Evolutionary conservation across 2,113 vertebrate species (phyloP), one percentile per base, ranked within the genome.

Genomic region (Psettodes erumei): DNA sequence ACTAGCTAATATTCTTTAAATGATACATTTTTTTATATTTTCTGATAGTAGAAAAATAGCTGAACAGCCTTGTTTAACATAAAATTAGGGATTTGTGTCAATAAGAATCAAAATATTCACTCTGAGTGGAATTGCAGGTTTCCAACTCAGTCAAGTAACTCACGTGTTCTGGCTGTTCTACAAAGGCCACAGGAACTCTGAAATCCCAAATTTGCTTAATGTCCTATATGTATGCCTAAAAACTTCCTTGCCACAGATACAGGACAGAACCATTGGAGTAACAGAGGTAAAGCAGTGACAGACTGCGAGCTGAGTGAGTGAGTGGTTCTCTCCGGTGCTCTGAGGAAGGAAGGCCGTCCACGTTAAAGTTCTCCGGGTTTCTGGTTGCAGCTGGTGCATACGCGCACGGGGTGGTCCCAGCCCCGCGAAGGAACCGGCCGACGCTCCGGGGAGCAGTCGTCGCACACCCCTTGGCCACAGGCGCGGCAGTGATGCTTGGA

Each of bases 401-500:
- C 97, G 28, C 98, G 95, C 82, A 99, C 98, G 0, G 97, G 97
- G 91, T 99, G 98, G 93, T 99, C 97, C 98, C 98, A 99, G 84
- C 98, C 98, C 1, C 97, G 94, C 2, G 98, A 99, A 6, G 98
- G 97, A 37, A 99, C 97, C 0, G 97, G 65, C 42, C 98, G 94
- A 32, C 97, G 96, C 78, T 96, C 95, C 0, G 95, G 94, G 9
- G 98, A 99, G 88, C 98, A 99, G 71, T 98, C 96, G 0, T 96
- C 96, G 13, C 98, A 99, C 93, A 99, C 98, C 21, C 98, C 98
- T 90, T 99, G 96, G 71, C 98, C 98, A 2, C 98, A 99, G 85
- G 98, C 97, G 37, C 98, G 96, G 87, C 98, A 99, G 94, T 99
- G 98, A 90, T 99, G 98, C 83, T 98, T 99, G 85, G 98, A 98